These are phyloP conservation scores for Stenodera caucasica DNA, from an alignment of 2,888 invertebrate species.

Conservation along the genomic window DNA sequence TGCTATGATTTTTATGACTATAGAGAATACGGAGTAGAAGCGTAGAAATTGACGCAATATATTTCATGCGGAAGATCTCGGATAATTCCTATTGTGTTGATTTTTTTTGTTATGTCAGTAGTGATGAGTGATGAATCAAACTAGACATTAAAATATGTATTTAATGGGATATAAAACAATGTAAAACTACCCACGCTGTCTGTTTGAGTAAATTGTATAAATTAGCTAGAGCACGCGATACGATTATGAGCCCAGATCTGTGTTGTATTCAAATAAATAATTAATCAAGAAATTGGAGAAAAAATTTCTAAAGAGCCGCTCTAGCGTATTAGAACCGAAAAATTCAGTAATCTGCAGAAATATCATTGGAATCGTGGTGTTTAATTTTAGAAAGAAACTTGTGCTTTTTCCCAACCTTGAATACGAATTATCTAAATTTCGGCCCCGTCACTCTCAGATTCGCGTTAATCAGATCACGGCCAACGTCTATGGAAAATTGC, in stretches of 20 bases:
- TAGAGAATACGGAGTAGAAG: no score
- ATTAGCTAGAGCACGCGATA: conserved; percentile 35
- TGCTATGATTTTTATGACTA: no score
- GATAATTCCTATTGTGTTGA: no score
- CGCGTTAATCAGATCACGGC: neutral
- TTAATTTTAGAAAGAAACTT: conserved; percentile 4
- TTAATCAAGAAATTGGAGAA: neutral
- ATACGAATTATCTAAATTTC: neutral
- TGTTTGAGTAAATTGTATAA: conserved; percentile 35
- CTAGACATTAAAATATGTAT: conserved; percentile 18
- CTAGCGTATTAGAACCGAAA: neutral
- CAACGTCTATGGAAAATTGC: neutral
- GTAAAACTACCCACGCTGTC: conserved; percentile 30
- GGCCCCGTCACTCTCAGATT: neutral
- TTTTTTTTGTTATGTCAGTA: neutral
- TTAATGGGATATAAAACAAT: conserved; percentile 28
- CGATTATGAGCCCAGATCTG: conserved; percentile 17
- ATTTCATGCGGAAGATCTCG: no score
- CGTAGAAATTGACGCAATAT: no score
- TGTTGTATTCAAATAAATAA: neutral
- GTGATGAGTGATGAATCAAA: conserved; percentile 10
- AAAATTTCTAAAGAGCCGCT: no score
- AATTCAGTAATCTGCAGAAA: neutral
- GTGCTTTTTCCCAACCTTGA: no score
- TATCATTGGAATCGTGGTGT: no score